Evolutionary conservation across 1,140 invertebrate species (phyloP).

Genomic region (Helicoverpa zea): DNA sequence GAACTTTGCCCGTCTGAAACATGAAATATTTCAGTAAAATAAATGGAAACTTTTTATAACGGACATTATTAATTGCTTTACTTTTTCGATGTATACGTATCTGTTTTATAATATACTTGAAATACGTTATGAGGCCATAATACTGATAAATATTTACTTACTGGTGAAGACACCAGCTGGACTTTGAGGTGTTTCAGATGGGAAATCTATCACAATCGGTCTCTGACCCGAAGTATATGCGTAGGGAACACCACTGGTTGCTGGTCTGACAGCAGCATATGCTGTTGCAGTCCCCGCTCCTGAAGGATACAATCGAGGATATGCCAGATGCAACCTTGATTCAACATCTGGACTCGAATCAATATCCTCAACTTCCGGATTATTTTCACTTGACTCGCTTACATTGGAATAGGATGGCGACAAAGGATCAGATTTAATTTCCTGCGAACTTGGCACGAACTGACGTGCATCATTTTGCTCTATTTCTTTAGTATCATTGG

Average conservation of each 20-base stretch:
- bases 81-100: background rate
- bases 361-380: background rate
- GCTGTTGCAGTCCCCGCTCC: background rate
- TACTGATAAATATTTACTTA: slow-evolving; percentile 11
- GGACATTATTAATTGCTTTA: slow-evolving; percentile 25
- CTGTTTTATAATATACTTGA: background rate
- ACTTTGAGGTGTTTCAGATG: background rate
- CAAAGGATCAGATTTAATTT: background rate
- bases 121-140: background rate
- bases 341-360: background rate
- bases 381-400: background rate
- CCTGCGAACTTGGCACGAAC: background rate
- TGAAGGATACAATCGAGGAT: slow-evolving; percentile 33
- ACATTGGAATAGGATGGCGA: background rate
- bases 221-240: background rate
- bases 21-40: slow-evolving; percentile 34
- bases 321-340: background rate
- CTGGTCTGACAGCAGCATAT: background rate
- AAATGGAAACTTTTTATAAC: slow-evolving; percentile 35
- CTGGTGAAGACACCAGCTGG: background rate
- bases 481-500: background rate
- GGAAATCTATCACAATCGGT: background rate
- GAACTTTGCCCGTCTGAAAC: slow-evolving; percentile 43
- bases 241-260: background rate
- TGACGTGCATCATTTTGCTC: background rate